Percentiles rank a stretch among this genome's conserved stretches.
These are phyloP conservation scores for Drosophila navojoa DNA, from an alignment of 1,140 invertebrate species.

Conservation along the genomic window DNA sequence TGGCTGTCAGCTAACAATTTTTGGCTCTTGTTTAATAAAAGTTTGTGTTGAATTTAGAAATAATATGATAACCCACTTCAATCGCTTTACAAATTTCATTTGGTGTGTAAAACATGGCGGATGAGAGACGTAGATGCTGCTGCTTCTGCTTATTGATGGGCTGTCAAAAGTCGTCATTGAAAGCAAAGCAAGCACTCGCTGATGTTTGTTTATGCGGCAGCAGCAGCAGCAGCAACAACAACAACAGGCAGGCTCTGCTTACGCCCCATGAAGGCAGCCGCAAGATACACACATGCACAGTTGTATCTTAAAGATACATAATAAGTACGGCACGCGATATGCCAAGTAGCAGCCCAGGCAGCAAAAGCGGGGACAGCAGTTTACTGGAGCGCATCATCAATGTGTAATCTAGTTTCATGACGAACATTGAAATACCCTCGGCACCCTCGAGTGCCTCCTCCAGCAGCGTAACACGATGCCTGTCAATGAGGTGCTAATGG, in stretches of 20 bases:
- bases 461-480: slow-evolving; percentile 61
- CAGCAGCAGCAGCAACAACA: neutral
- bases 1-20: slow-evolving; percentile 12
- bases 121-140: slow-evolving; percentile 37
- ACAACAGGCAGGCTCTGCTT: slow-evolving; percentile 17
- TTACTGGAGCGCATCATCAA: slow-evolving; percentile 59
- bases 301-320: slow-evolving; percentile 52
- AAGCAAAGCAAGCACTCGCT: slow-evolving; percentile 53
- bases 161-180: slow-evolving; percentile 57
- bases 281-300: slow-evolving; percentile 29
- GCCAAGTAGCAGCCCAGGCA: slow-evolving; percentile 22
- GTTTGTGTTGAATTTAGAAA: slow-evolving; percentile 10
- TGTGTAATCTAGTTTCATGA: slow-evolving; percentile 33
- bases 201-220: slow-evolving; percentile 23
- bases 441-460: neutral
- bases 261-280: slow-evolving; percentile 38
- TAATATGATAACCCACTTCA: slow-evolving; percentile 10
- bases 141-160: slow-evolving; percentile 55
- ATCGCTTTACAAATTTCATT: slow-evolving; percentile 28
- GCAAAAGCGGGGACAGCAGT: slow-evolving; percentile 9
- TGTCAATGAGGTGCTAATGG: slow-evolving; percentile 78
- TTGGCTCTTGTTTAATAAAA: slow-evolving; percentile 3
- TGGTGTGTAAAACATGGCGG: slow-evolving; percentile 20
- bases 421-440: slow-evolving; percentile 10
- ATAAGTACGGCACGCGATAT: slow-evolving; percentile 67